phyloP scores from a whole-genome alignment of 2,797 vertebrate genomes.

The Phataginus tetradactyla region DNA sequence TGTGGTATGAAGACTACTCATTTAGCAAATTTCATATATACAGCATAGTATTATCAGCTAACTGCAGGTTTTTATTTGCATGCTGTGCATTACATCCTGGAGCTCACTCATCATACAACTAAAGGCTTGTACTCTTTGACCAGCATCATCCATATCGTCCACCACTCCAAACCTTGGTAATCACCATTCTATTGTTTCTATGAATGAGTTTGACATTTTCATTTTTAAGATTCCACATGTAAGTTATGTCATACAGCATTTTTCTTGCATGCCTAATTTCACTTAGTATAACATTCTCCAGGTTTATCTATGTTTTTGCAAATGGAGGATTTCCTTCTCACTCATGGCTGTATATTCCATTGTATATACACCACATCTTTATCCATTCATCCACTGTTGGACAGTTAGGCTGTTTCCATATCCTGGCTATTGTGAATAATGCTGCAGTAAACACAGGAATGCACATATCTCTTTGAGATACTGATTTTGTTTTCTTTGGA shows the following conservation, averaged over 20 bases:
- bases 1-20: background rate
- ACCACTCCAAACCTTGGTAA: background rate
- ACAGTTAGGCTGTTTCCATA: background rate
- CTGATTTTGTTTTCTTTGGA: background rate
- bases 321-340: background rate
- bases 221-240: background rate
- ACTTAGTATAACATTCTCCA: background rate
- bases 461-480: background rate
- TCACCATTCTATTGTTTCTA: background rate
- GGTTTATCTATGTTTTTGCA: background rate
- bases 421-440: background rate
- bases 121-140: background rate
- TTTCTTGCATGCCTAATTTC: background rate
- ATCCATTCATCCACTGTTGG: background rate
- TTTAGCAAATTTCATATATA: background rate
- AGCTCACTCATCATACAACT: background rate
- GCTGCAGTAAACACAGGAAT: background rate
- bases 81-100: background rate
- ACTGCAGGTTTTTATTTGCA: background rate
- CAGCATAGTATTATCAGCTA: background rate
- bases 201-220: background rate
- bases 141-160: background rate
- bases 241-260: background rate
- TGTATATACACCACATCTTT: background rate
- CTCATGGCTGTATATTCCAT: background rate